A percentile compares a stretch with the other conserved stretches of the same genome.
Evolutionary conservation across 2,113 vertebrate genomes (phyloP).

Genomic region (Raphicerus campestris): DNA sequence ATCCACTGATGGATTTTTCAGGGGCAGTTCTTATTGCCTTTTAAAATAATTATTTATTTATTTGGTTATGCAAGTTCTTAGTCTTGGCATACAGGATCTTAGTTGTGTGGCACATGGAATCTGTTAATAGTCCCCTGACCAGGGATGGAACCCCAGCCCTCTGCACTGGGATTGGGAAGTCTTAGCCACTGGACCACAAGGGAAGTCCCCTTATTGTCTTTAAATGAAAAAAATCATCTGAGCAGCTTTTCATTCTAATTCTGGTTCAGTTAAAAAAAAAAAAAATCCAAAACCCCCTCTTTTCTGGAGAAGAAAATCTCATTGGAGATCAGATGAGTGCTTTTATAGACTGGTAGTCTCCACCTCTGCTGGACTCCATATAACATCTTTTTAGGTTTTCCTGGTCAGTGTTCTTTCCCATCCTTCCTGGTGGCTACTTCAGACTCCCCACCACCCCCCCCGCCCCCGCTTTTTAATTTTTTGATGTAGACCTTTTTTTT

Average conservation of each 20-base stretch:
- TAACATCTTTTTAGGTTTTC: not conserved
- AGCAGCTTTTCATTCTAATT: not conserved
- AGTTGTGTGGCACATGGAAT: not conserved
- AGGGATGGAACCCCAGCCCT: not conserved
- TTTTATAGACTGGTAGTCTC: not conserved
- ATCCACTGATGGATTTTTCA: not conserved
- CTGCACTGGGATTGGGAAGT: not conserved
- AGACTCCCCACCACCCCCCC: not conserved
- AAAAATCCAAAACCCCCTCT: not conserved
- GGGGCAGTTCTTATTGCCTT: not conserved
- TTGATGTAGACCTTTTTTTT: not conserved
- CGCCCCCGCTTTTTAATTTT: not conserved
- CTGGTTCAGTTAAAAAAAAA: not conserved
- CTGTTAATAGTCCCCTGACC: not conserved
- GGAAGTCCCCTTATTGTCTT: not conserved
- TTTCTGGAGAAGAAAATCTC: not conserved
- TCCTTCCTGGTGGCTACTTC: not conserved
- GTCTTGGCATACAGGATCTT: not conserved
- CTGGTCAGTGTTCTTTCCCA: not conserved
- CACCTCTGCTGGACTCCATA: not conserved
- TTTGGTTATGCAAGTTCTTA: not conserved
- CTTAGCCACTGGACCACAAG: not conserved
- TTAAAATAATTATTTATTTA: not conserved
- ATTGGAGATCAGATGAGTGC: not conserved
- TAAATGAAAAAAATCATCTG: not conserved